Evolutionary conservation across 2,888 invertebrate species (phyloP), one percentile per base, ranked within the genome.

Genomic region (Shargacucullia verbasci): DNA sequence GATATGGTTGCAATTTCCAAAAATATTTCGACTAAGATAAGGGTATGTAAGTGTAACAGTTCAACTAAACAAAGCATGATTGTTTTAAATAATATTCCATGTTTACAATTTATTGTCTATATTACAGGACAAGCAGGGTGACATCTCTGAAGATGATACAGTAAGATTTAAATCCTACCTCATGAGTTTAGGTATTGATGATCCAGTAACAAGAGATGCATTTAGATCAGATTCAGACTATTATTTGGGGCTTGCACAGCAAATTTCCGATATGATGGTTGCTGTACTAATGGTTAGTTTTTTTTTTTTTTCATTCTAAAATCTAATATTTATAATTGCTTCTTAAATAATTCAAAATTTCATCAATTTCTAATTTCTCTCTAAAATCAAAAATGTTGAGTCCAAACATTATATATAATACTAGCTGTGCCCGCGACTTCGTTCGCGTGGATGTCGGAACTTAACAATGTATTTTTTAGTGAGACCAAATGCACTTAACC

Each of bases 81-180:
- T n/a, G 3, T 43, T 13, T 20, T 6, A 25, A 1, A 37, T n/a
- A 0, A 11, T 31, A 31, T 38, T 20, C 0, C 13, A 8, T 40
- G 8, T 15, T 14, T n/a, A 1, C 15, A 10, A 43, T 10, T 33
- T 1, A 35, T n/a, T 38, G 0, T 6, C 0, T 12, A 9, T 37
- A n/a, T 82, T 90, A 46, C 85, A 96, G 95, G 98, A 98, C 78
- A 97, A 97, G 83, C 98, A 99, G 94, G 99, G 99, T 38, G 98
- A 98, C 81, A 98, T 99, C 69, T 98, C 98, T 3, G 99, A 99
- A 88, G 99, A 99, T 92, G 99, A 99, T 94, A 99, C 99, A 8
- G 96, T 99, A 5, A 96, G 97, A 77, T 99, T 99, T 86, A 99
- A 99, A 86, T 97, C 99, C 0, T 99, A 99, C 86, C 94, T 99